Evolutionary conservation across 2,113 vertebrate genomes (phyloP).

Genomic region (Tychaedon coryphoeus): DNA sequence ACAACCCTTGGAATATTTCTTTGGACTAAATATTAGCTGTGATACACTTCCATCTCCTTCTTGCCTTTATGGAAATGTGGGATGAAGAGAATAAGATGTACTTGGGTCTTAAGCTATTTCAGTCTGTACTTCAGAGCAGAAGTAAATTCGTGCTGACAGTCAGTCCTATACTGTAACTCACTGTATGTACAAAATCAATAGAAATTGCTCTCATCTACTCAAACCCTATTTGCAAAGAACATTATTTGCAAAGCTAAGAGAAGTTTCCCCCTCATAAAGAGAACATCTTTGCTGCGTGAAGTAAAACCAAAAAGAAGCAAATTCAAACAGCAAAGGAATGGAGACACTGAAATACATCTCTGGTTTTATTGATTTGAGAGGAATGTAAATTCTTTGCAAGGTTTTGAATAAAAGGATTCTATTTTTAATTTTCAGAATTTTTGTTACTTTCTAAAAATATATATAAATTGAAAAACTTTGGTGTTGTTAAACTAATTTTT

Average conservation of each 20-base stretch:
- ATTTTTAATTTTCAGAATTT: neutral
- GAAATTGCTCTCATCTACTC: neutral
- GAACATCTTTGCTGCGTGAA: neutral
- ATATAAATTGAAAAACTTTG: neutral
- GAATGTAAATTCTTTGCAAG: neutral
- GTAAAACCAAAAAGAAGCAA: neutral
- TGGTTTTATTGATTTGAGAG: neutral
- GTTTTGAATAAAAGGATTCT: neutral
- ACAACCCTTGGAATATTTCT: neutral
- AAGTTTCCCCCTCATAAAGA: neutral
- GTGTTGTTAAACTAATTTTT: neutral
- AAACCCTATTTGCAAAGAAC: no score
- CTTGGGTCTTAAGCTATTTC: neutral
- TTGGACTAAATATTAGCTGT: neutral
- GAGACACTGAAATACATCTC: neutral
- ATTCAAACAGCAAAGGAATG: neutral
- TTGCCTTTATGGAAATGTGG: neutral
- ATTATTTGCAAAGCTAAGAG: neutral
- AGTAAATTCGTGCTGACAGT: neutral
- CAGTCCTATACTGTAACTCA: neutral
- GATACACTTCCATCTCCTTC: neutral
- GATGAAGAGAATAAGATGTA: neutral
- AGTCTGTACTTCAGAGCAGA: neutral
- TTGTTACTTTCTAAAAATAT: neutral
- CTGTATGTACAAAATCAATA: neutral